These are phyloP conservation scores for Protosalanx chinensis DNA, from an alignment of 2,797 vertebrate genomes.

Conservation along the genomic window DNA sequence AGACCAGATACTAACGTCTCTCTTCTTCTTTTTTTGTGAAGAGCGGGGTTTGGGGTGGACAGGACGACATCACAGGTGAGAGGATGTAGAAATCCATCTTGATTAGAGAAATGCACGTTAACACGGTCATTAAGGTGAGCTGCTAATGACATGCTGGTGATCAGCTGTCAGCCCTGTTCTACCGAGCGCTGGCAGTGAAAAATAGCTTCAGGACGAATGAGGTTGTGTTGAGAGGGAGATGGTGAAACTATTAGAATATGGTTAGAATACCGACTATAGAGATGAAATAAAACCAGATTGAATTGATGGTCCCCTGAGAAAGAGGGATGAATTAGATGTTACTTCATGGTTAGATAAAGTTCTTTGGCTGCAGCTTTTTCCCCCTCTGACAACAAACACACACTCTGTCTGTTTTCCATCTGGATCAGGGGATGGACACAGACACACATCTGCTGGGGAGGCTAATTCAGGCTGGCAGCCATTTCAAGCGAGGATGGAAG, in stretches of 20 bases:
- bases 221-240: not conserved
- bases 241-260: conserved; percentile 20
- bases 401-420: conserved; percentile 31
- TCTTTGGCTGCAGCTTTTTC: conserved; percentile 38
- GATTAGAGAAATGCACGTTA: conserved; percentile 51
- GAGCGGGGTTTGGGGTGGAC: no score
- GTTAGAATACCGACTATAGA: conserved; percentile 30
- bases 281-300: conserved; percentile 46
- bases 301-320: conserved; percentile 34
- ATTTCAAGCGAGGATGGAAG: conserved; percentile 46
- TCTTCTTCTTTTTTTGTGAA: no score
- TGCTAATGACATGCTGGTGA: conserved; percentile 39
- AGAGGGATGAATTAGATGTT: conserved; percentile 43
- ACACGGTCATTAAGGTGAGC: conserved; percentile 49
- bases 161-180: not conserved
- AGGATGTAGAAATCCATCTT: conserved; percentile 63
- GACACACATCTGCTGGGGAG: conserved; percentile 31
- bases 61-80: not conserved
- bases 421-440: conserved; percentile 49
- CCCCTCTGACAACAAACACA: conserved; percentile 10
- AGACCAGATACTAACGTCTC: no score
- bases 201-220: not conserved
- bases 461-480: conserved; percentile 48
- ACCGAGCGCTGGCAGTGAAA: not conserved
- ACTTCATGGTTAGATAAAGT: conserved; percentile 38